phyloP scores from a whole-genome alignment of 2,113 vertebrate genomes.

The Solea solea region DNA sequence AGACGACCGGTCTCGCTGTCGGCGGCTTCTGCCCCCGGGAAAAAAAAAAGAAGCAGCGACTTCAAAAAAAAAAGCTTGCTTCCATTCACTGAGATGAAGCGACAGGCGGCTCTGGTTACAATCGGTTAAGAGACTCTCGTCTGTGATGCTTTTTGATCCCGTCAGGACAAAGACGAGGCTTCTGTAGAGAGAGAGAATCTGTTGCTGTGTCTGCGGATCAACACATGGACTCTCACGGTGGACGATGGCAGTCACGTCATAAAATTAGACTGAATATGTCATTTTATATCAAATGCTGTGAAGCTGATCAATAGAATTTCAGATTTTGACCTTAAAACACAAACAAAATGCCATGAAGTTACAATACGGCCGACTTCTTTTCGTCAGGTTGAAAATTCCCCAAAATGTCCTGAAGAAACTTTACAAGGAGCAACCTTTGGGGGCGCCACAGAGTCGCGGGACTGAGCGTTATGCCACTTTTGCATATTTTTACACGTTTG shows the following conservation, averaged over 20 bases:
- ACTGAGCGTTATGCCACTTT: too few relatives aligned
- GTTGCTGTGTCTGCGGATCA: constrained; percentile 16
- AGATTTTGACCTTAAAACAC: too few relatives aligned
- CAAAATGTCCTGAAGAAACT: too few relatives aligned
- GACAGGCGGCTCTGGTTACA: constrained; percentile 57
- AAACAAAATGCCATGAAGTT: too few relatives aligned
- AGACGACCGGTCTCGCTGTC: constrained; percentile 69
- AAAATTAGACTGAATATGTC: too few relatives aligned
- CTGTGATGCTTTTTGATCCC: constrained; percentile 64
- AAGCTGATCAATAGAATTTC: too few relatives aligned
- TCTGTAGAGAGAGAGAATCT: constrained; percentile 24
- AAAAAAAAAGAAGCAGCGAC: constrained; percentile 56
- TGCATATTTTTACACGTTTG: too few relatives aligned
- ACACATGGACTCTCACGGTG: constrained; percentile 31
- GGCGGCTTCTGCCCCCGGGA: constrained; percentile 42
- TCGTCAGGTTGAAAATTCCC: too few relatives aligned
- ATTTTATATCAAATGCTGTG: too few relatives aligned
- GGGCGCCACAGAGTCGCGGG: too few relatives aligned
- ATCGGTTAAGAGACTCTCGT: constrained; percentile 45
- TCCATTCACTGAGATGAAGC: constrained; percentile 47
- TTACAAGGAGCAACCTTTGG: too few relatives aligned
- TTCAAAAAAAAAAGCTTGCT: constrained; percentile 72
- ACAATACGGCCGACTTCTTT: too few relatives aligned
- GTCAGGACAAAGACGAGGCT: constrained; percentile 47
- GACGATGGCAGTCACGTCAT: constrained; percentile 17